phyloP scores from a whole-genome alignment of 2,113 vertebrate genomes.

The Cisticola juncidis region DNA sequence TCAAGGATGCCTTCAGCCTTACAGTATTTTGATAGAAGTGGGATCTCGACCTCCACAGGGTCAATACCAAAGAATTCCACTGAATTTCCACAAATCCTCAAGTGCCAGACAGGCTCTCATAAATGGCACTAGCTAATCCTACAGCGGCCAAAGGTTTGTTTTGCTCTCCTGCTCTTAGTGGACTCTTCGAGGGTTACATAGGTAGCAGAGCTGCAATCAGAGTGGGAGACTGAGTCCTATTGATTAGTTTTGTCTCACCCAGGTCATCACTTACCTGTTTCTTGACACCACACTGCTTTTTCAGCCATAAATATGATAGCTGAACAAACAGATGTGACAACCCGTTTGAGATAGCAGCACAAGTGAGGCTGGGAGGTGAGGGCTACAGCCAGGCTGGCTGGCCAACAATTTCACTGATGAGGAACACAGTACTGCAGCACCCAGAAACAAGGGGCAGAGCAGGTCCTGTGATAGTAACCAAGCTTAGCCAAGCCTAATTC shows the following conservation, averaged over 20 bases:
- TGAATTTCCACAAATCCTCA: neutral
- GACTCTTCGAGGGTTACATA: accelerated
- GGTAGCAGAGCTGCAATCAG: neutral
- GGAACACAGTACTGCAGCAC: neutral
- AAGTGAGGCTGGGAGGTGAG: neutral
- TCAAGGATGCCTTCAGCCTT: neutral
- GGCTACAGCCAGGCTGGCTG: neutral
- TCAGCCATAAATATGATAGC: neutral
- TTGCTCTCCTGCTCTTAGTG: neutral
- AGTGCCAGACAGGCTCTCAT: neutral
- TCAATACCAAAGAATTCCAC: neutral
- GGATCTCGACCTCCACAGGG: neutral
- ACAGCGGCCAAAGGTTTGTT: neutral
- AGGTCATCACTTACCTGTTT: neutral
- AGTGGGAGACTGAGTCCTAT: neutral
- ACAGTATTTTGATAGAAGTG: neutral
- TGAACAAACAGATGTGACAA: neutral
- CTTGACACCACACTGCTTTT: neutral
- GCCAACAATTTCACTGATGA: neutral
- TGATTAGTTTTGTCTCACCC: neutral
- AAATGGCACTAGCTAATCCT: neutral
- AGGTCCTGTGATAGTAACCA: neutral
- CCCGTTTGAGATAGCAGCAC: neutral
- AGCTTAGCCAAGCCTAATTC: neutral
- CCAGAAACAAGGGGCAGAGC: neutral